Base-by-base conservation (phyloP, 2,113 vertebrate species). In the Donacobius atricapilla region DNA sequence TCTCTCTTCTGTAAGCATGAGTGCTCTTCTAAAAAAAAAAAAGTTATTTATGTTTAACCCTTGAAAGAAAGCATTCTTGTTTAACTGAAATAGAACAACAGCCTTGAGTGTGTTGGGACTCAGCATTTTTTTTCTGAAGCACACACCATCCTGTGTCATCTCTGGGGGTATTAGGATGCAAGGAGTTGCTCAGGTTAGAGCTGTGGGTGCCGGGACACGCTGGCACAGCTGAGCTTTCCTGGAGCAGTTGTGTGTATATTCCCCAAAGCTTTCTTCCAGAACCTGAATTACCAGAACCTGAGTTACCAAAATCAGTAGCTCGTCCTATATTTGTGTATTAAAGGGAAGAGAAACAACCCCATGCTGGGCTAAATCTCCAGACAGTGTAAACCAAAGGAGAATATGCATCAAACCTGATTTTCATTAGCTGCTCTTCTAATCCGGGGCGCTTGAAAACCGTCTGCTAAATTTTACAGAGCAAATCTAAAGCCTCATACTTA, bases 261-360 rank as follows among this genome's bases (percentile, higher is more conserved):
- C n/a, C 70, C 64, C 42, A 68, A 63, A 84, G 27, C 35, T 78
- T 33, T 22, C 39, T 57, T 63, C 39, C 44, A 73, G 33, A 63
- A 16, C 20, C 45, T 7, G 17, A 16, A 7, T 40, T 57, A 79
- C 31, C 75, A 58, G 39, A 47, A 56, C 21, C 39, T 6, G 15
- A 40, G 6, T 24, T 53, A 69, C 24, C 54, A 61, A 31, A 42
- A 66, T 23, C 40, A 17, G 15, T 4, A 37, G 17, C 8, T 70
- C 33, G 4, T 86, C 42, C 21, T 70, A 0, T 24, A 15, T 71
- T n/a, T 2, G 1, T 15, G 5, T 37, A 5, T 54, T 40, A 70
- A 61, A 89, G 5, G 27, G 33, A 53, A 61, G 48, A 69, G 53
- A 57, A 86, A 75, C 10, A 24, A 56, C 13, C 8, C 1, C 0